Conservation (phyloP, 2,797 vertebrate genomes). For the Brachyrhaphis roseni region DNA sequence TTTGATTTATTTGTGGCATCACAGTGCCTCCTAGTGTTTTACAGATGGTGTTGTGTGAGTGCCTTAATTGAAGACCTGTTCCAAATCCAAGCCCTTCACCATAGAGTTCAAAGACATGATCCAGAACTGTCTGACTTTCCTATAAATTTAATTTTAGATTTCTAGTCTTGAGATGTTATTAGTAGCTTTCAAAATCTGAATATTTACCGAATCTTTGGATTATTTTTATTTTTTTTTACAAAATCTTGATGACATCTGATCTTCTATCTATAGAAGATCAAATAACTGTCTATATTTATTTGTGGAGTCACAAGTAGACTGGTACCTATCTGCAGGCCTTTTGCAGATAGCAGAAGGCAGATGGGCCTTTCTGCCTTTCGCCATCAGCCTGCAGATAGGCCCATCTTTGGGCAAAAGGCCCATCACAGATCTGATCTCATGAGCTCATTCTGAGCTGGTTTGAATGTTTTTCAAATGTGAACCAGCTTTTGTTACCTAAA, state of each 20-base stretch:
- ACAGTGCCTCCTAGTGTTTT: slow-evolving; percentile 2
- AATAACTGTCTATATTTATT: not conserved
- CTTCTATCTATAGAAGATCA: not conserved
- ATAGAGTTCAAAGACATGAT: not conserved
- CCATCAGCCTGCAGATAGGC: too few relatives aligned
- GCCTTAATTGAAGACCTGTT: not conserved
- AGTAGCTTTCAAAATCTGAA: not conserved
- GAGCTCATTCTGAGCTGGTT: not conserved
- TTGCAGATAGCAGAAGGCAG: too few relatives aligned
- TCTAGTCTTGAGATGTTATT: not conserved
- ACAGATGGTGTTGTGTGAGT: not conserved
- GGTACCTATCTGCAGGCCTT: not conserved
- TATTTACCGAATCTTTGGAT: not conserved
- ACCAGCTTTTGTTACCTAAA: not conserved
- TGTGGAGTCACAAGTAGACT: not conserved
- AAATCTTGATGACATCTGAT: not conserved
- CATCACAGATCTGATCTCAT: not conserved
- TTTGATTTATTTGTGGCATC: too few relatives aligned
- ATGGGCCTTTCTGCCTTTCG: too few relatives aligned
- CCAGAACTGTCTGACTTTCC: not conserved
- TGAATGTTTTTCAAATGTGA: not conserved
- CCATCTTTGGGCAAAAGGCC: not conserved
- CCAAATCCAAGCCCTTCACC: not conserved
- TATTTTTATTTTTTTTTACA: not conserved
- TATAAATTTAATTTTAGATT: not conserved